Conservation (phyloP, 2,888 invertebrate genomes). For the Busseola fusca region DNA sequence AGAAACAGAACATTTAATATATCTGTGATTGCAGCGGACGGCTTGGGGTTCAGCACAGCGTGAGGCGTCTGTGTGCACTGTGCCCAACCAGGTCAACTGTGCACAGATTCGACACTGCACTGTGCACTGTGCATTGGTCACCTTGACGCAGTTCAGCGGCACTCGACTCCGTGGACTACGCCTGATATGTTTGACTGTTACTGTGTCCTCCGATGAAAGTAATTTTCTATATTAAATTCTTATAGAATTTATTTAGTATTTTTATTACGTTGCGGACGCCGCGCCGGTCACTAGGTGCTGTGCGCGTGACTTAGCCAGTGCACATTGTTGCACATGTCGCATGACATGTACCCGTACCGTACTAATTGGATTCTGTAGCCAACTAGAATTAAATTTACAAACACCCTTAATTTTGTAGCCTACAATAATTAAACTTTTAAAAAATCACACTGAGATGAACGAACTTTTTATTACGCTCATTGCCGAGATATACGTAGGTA, state of each 20-base stretch:
- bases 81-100: constrained; percentile 1
- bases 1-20: no score
- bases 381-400: not conserved
- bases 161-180: not conserved
- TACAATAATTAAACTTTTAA: no score
- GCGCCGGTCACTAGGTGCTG: not conserved
- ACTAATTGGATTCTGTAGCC: not conserved
- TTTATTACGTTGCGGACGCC: not conserved
- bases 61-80: not conserved
- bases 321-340: not conserved
- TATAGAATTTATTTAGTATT: not conserved
- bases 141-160: not conserved
- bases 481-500: not conserved
- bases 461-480: not conserved
- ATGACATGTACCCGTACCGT: not conserved
- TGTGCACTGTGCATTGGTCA: not conserved
- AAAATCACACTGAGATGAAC: not conserved
- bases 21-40: no score
- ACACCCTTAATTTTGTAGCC: no score
- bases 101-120: constrained; percentile 1
- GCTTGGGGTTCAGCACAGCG: not conserved
- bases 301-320: not conserved
- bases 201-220: not conserved
- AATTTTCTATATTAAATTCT: no score
- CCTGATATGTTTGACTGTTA: not conserved